phyloP scores from a whole-genome alignment of 1,140 invertebrate species.

The Heliconius himera region DNA sequence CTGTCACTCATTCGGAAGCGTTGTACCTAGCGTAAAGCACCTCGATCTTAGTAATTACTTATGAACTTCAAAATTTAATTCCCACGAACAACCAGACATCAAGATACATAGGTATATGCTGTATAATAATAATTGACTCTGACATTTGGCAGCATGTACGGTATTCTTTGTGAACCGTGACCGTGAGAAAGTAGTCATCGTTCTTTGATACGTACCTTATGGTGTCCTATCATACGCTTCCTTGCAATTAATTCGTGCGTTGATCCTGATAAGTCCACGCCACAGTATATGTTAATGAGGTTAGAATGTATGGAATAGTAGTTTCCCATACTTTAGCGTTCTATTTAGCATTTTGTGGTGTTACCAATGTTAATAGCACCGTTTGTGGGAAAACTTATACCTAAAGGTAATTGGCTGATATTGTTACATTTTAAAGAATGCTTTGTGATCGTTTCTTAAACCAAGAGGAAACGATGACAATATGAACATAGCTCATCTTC shows the following conservation, averaged over 20 bases:
- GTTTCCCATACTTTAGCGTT: conserved; percentile 37
- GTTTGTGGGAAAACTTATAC: not conserved
- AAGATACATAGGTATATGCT: conserved; percentile 14
- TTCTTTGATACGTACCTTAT: conserved; percentile 56
- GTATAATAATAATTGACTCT: conserved; percentile 42
- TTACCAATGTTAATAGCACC: conserved; percentile 1
- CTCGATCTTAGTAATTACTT: not conserved
- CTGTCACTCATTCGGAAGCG: conserved; percentile 40
- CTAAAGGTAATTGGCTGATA: not conserved
- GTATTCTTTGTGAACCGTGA: conserved; percentile 42
- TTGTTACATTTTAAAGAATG: not conserved
- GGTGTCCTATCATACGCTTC: conserved; percentile 61
- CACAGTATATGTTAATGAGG: conserved; percentile 63
- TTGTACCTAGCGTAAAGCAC: conserved; percentile 8
- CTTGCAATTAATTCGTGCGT: conserved; percentile 75
- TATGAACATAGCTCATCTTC: too few species aligned
- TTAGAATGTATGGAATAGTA: conserved; percentile 25
- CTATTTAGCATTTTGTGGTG: conserved; percentile 26
- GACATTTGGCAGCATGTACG: conserved; percentile 35
- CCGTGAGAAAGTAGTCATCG: conserved; percentile 56
- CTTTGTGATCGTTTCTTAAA: not conserved
- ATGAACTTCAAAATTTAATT: not conserved
- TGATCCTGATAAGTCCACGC: conserved; percentile 65
- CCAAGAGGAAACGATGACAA: too few species aligned
- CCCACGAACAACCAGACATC: conserved; percentile 30